phyloP scores from a whole-genome alignment of 2,797 vertebrate genomes.

The Pogoniulus pusillus region DNA sequence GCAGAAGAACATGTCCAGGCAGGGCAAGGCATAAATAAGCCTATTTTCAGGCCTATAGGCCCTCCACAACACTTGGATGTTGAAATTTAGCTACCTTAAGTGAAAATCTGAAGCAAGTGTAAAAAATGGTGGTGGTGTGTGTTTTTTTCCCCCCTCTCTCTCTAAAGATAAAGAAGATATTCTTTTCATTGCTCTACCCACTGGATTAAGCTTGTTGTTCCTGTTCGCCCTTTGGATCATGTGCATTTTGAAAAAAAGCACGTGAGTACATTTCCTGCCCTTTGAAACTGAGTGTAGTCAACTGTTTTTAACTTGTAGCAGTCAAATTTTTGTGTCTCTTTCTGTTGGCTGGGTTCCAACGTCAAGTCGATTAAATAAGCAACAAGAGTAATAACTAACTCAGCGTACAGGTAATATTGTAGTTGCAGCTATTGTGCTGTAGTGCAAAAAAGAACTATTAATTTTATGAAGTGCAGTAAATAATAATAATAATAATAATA shows the following conservation, averaged over 20 bases:
- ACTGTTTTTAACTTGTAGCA: neutral
- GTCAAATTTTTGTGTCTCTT: neutral
- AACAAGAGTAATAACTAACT: neutral
- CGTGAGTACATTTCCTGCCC: constrained; percentile 60
- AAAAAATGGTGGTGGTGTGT: neutral
- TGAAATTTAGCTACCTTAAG: neutral
- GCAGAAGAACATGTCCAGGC: too few relatives aligned
- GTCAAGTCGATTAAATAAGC: neutral
- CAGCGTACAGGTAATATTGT: neutral
- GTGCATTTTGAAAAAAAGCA: constrained; percentile 59
- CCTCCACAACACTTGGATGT: too few relatives aligned
- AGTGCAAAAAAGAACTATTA: neutral
- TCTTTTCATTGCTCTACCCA: constrained; percentile 11
- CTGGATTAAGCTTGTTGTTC: constrained; percentile 67
- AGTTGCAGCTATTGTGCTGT: neutral
- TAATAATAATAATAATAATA: too few relatives aligned
- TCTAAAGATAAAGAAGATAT: constrained; percentile 68
- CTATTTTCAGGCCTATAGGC: too few relatives aligned
- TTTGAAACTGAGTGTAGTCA: neutral
- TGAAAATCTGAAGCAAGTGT: neutral
- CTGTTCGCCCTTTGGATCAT: constrained; percentile 54
- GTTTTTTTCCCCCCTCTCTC: neutral
- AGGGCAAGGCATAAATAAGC: too few relatives aligned
- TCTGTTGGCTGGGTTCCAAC: neutral
- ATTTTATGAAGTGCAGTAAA: neutral